Evolutionary conservation across 2,888 invertebrate genomes (phyloP).

Genomic region (Pogonocherus hispidulus): DNA sequence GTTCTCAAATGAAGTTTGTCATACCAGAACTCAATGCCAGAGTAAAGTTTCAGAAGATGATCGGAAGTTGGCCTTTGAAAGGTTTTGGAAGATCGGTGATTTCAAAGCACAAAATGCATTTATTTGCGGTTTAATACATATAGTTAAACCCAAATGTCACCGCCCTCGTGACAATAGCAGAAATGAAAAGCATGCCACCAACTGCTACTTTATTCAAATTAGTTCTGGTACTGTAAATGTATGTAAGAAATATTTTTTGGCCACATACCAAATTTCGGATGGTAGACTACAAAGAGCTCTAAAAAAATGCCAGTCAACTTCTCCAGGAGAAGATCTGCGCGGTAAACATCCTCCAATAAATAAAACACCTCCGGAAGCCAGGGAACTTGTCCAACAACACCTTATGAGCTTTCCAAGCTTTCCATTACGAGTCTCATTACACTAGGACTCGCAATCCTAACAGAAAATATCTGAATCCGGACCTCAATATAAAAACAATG

Average conservation of each 20-base stretch:
- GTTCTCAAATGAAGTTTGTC: constrained; percentile 2
- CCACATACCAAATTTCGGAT: neutral
- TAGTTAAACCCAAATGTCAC: too few relatives aligned
- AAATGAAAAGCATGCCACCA: too few relatives aligned
- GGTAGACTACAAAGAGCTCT: neutral
- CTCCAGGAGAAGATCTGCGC: neutral
- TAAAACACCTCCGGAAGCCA: neutral
- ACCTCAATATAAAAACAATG: constrained; percentile 39
- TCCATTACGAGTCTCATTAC: constrained; percentile 32
- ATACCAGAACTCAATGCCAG: neutral
- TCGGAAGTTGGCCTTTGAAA: neutral
- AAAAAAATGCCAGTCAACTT: too few relatives aligned
- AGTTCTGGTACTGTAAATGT: neutral
- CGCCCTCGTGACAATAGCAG: too few relatives aligned
- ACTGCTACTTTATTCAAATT: too few relatives aligned
- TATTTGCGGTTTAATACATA: too few relatives aligned
- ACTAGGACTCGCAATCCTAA: constrained; percentile 36
- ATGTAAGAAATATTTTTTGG: constrained; percentile 6
- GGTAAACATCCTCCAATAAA: constrained; percentile 3
- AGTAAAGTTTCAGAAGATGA: neutral
- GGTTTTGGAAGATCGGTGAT: neutral
- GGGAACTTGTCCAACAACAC: neutral
- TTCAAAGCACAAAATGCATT: neutral
- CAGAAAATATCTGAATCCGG: constrained; percentile 35
- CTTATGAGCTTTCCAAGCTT: neutral